These are phyloP conservation scores for Paracanthobrama guichenoti DNA, from an alignment of 2,113 vertebrate species.

Conservation along the genomic window DNA sequence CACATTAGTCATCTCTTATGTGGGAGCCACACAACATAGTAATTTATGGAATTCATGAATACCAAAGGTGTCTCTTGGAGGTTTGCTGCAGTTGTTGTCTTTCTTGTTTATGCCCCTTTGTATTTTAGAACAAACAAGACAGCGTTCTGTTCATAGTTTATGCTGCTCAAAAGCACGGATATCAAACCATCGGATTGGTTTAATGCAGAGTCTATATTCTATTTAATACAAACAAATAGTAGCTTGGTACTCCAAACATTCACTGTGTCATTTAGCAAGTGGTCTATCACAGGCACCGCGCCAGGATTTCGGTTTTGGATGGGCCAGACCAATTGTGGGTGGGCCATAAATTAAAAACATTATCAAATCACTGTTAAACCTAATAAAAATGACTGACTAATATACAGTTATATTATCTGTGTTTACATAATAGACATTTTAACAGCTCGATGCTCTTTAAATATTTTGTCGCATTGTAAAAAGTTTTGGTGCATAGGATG, in stretches of 20 bases:
- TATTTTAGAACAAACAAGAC: slow-evolving; percentile 42
- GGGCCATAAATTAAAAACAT: too few relatives aligned
- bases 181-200: neutral
- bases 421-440: too few relatives aligned
- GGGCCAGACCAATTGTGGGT: too few relatives aligned
- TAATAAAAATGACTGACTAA: too few relatives aligned
- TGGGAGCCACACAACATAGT: slow-evolving; percentile 64
- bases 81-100: slow-evolving; percentile 56
- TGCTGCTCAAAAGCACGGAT: slow-evolving; percentile 30
- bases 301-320: too few relatives aligned
- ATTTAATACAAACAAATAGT: neutral
- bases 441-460: too few relatives aligned
- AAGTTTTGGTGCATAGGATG: too few relatives aligned
- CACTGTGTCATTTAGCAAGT: neutral
- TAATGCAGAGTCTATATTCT: slow-evolving; percentile 1
- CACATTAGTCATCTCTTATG: slow-evolving; percentile 73
- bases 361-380: too few relatives aligned
- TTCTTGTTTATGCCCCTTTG: slow-evolving; percentile 38
- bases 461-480: too few relatives aligned
- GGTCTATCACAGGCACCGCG: too few relatives aligned
- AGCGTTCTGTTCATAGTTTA: slow-evolving; percentile 14
- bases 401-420: too few relatives aligned
- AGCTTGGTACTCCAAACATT: neutral
- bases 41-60: slow-evolving; percentile 75
- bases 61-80: slow-evolving; percentile 60